Evolutionary conservation across 2,113 vertebrate species (phyloP).

Genomic region (Campylorhamphus procurvoides): DNA sequence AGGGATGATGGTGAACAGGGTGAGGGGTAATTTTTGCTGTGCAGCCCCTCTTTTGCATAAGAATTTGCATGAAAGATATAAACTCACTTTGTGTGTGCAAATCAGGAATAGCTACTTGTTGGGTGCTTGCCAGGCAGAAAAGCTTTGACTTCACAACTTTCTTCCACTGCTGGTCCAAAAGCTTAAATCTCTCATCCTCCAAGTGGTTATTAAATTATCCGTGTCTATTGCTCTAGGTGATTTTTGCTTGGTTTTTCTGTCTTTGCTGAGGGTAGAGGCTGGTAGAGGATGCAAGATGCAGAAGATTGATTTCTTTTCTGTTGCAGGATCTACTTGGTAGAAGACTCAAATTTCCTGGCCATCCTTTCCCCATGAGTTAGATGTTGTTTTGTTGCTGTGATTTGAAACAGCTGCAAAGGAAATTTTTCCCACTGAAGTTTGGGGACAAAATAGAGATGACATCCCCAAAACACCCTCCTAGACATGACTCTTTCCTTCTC

Average conservation of each 20-base stretch:
- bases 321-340: background rate
- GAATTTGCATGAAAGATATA: slow-evolving; percentile 36
- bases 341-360: background rate
- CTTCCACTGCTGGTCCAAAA: background rate
- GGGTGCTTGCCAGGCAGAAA: background rate
- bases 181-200: background rate
- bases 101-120: slow-evolving; percentile 31
- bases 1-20: background rate
- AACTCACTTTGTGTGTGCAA: background rate
- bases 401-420: slow-evolving; percentile 4
- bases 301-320: background rate
- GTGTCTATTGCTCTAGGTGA: background rate
- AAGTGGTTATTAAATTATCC: background rate
- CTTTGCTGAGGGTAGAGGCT: background rate
- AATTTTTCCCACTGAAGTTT: background rate
- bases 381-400: slow-evolving; percentile 9
- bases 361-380: background rate
- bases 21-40: background rate
- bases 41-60: slow-evolving; percentile 25
- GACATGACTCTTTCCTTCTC: background rate
- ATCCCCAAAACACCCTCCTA: background rate
- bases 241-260: background rate
- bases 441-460: slow-evolving; percentile 7
- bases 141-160: slow-evolving; percentile 7
- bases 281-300: background rate